Conservation (phyloP, 2,797 vertebrate species). For the Gouania willdenowi region DNA sequence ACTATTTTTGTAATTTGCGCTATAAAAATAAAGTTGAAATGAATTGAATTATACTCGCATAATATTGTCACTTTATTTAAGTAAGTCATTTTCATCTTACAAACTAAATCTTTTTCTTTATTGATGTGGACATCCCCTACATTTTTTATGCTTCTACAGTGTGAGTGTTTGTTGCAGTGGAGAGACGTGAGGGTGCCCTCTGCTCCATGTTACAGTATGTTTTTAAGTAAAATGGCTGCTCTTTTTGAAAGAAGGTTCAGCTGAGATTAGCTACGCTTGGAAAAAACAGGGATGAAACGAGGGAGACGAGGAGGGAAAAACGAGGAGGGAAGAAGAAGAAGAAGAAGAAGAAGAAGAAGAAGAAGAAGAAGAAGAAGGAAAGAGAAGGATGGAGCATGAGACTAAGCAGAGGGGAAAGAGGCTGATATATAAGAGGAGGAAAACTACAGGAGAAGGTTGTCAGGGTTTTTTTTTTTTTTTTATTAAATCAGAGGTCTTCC, state of each 20-base stretch:
- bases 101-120: not conserved
- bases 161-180: not conserved
- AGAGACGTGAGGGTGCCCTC: slow-evolving; percentile 4
- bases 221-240: slow-evolving; percentile 62
- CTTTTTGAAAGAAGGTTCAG: slow-evolving; percentile 38
- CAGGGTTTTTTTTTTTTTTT: too few relatives aligned
- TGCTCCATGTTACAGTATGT: slow-evolving; percentile 37
- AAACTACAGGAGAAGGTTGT: too few relatives aligned
- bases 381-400: slow-evolving; percentile 18
- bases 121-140: too few relatives aligned
- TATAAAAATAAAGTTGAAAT: too few relatives aligned
- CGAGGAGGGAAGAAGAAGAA: slow-evolving; percentile 7
- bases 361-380: slow-evolving; percentile 10
- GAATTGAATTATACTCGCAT: too few relatives aligned
- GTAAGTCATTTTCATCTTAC: too few relatives aligned
- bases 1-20: too few relatives aligned
- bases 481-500: slow-evolving; percentile 18
- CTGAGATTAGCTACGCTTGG: slow-evolving; percentile 49
- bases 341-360: not conserved
- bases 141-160: not conserved
- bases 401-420: slow-evolving; percentile 9
- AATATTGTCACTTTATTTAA: too few relatives aligned
- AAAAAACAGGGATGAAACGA: slow-evolving; percentile 25
- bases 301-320: slow-evolving; percentile 24
- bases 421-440: slow-evolving; percentile 15